Conservation (phyloP, 2,113 vertebrate species). For the Ondatra zibethicus region DNA sequence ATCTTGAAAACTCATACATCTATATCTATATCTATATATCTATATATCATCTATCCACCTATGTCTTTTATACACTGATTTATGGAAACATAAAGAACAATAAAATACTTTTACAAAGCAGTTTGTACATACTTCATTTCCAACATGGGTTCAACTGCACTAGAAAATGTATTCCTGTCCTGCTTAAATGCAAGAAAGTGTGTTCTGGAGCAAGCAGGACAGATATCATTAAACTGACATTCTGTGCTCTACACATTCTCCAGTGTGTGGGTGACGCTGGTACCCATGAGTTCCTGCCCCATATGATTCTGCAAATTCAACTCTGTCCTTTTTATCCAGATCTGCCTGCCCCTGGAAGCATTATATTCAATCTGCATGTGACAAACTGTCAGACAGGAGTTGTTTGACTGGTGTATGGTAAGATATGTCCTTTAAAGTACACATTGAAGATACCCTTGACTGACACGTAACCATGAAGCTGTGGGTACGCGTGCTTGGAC, state of each 20-base stretch:
- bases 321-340: not conserved
- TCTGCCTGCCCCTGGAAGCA: not conserved
- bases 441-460: not conserved
- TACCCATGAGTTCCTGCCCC: not conserved
- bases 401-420: not conserved
- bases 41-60: too few relatives aligned
- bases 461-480: not conserved
- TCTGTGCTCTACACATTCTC: not conserved
- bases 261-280: not conserved
- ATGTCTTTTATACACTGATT: not conserved
- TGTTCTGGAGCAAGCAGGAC: not conserved
- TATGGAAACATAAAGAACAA: not conserved
- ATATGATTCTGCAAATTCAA: not conserved
- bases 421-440: not conserved
- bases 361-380: not conserved
- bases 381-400: not conserved
- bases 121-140: not conserved
- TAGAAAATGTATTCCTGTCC: not conserved
- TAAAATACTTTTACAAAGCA: not conserved
- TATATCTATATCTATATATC: too few relatives aligned
- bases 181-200: not conserved
- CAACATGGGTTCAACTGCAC: not conserved
- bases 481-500: not conserved
- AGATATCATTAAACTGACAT: not conserved
- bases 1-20: too few relatives aligned